Base-by-base conservation (phyloP, 2,888 invertebrate genomes). In the Pheosia tremula region DNA sequence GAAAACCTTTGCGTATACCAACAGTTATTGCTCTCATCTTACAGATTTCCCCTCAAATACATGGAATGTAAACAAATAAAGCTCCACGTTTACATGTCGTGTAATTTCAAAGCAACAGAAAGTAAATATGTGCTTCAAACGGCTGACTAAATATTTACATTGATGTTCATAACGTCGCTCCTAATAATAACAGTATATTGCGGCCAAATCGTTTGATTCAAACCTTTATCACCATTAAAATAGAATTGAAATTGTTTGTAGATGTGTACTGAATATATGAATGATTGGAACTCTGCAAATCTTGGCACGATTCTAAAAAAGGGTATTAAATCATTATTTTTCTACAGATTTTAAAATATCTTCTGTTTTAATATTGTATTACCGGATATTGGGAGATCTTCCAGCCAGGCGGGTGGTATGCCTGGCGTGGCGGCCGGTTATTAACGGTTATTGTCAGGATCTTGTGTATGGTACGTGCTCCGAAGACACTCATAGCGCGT, bases 291-390 rank as follows among this genome's bases (percentile, higher is more conserved):
- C 76, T 82, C 74, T 61, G 75, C 69, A 71, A 77, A 82, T 80
- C 78, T 82, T 75, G 78, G 65, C 77, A 76, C 82, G 79, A 39
- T 80, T 78, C 76, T 75, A 75, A 72, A 77, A 76, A 82, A 83
- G 80, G 80, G 82, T 83, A 80, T 69, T 64, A 79, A 82, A 83
- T 83, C 81, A 78, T 81, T 24, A 80, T 82, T 81, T 79, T 81
- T 82, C 78, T 82, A 75, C 78, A 71, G 77, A 79, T 71, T 74
- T 77, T 69, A 71, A 71, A 78, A 82, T 77, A 82, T 78, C 24
- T 2, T 2, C 2, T 76, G 80, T 81, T 80, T 81, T 81, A 80
- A 80, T 80, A 81, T 78, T 67, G 5, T 11, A 3, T 50, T 50
- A 50, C 0, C 24, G 24, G 24, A 24, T 1, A 24, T 24, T 24